Percentiles rank a stretch among this genome's conserved stretches.
phyloP scores from a whole-genome alignment of 2,888 invertebrate species.

The Amitus sp. region DNA sequence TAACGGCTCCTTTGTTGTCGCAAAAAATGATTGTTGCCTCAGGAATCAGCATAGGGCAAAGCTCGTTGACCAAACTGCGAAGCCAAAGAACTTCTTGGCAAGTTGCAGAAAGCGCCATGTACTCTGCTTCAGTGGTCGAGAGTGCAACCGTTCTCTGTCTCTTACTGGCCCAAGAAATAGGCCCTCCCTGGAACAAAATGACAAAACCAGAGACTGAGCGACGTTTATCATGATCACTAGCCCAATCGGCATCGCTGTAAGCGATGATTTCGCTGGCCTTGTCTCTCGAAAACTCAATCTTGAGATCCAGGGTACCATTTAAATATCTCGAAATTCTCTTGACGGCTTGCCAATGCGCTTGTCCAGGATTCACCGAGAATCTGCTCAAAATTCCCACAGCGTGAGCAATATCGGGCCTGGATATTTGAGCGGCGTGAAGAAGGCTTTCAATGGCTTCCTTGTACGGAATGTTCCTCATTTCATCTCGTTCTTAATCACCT shows the following conservation, averaged over 20 bases:
- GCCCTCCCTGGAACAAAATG: neutral
- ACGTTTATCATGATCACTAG: neutral
- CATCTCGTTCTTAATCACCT: conserved; percentile 14
- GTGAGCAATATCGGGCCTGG: conserved; percentile 35
- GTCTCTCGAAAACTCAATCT: conserved; percentile 24
- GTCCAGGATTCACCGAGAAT: conserved; percentile 26
- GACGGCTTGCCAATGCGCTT: conserved; percentile 42
- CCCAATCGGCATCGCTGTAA: neutral
- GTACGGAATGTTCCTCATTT: conserved; percentile 23
- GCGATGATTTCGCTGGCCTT: neutral
- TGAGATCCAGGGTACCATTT: conserved; percentile 31
- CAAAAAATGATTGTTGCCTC: no score
- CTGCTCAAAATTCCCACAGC: conserved; percentile 30
- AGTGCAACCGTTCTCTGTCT: no score
- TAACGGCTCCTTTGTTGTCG: no score
- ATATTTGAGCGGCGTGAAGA: conserved; percentile 29
- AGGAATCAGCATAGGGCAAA: no score
- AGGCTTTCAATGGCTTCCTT: conserved; percentile 21
- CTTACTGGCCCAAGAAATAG: neutral
- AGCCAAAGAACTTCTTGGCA: neutral
- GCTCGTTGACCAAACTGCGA: neutral
- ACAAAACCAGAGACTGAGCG: neutral
- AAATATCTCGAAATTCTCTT: conserved; percentile 26
- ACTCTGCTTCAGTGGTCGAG: neutral
- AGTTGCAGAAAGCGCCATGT: neutral